Evolutionary conservation across 2,888 invertebrate genomes (phyloP).

Genomic region (Nowickia ferox): DNA sequence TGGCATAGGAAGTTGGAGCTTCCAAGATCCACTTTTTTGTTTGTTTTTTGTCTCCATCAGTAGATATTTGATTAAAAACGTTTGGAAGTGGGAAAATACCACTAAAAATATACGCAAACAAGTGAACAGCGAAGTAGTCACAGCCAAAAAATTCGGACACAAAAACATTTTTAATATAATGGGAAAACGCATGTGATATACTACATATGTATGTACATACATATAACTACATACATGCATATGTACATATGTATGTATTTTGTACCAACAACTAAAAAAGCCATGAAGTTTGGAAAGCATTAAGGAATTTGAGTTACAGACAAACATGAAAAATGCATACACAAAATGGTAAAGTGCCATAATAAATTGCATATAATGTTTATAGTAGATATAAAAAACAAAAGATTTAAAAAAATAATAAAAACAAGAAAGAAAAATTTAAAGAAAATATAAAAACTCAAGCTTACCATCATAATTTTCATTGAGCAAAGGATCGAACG

Average conservation of each 20-base stretch:
- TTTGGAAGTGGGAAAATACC: no score
- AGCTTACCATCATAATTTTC: slow-evolving; percentile 83
- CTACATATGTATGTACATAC: no score
- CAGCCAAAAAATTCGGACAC: no score
- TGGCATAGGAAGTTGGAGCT: no score
- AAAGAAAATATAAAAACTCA: slow-evolving; percentile 1
- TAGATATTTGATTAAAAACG: no score
- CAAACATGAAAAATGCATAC: slow-evolving; percentile 13
- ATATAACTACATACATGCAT: no score
- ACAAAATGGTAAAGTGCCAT: background rate
- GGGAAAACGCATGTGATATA: background rate
- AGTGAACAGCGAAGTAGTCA: no score
- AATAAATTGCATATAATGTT: slow-evolving; percentile 10
- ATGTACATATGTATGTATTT: no score
- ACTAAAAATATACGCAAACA: no score
- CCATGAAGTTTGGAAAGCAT: background rate
- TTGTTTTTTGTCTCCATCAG: no score
- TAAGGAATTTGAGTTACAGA: background rate
- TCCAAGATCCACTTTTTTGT: no score
- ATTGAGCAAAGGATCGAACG: slow-evolving; percentile 92
- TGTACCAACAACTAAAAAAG: background rate
- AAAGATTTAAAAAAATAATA: background rate
- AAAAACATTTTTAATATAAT: no score
- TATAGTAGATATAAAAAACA: slow-evolving; percentile 3
- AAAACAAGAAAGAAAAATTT: slow-evolving; percentile 17